phyloP scores from a whole-genome alignment of 2,797 vertebrate genomes.

The Rachycentron canadum region DNA sequence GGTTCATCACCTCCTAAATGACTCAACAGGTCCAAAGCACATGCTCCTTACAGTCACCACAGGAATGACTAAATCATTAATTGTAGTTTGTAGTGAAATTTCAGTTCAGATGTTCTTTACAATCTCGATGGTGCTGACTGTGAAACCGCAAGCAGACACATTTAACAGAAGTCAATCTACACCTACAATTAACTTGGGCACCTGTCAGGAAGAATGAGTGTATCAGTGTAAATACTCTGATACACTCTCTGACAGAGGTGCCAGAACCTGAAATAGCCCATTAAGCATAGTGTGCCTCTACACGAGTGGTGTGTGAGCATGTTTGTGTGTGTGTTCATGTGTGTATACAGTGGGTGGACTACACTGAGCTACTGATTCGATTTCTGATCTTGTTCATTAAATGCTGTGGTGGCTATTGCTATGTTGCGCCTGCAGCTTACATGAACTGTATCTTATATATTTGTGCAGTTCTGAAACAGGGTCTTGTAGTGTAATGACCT shows the following conservation, averaged over 20 bases:
- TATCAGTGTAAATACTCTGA: conserved; percentile 56
- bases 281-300: conserved; percentile 48
- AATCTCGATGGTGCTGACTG: neutral
- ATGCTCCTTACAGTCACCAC: neutral
- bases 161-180: conserved; percentile 32
- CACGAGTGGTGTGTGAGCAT: conserved; percentile 32
- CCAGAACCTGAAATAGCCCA: conserved; percentile 59
- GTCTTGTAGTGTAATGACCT: neutral
- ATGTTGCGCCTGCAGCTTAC: neutral
- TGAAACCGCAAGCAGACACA: conserved; percentile 1
- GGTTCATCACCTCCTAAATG: conserved; percentile 20
- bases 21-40: conserved; percentile 31
- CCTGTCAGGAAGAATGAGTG: conserved; percentile 48
- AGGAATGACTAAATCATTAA: conserved; percentile 11
- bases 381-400: conserved; percentile 32
- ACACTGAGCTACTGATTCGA: conserved; percentile 15
- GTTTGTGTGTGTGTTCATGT: conserved; percentile 23
- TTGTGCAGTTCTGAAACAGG: neutral
- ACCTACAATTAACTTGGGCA: conserved; percentile 41
- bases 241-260: conserved; percentile 45
- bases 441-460: neutral
- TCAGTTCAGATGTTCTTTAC: neutral
- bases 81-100: too few relatives aligned
- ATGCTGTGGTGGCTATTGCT: neutral
- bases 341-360: conserved; percentile 30